Base-by-base conservation (phyloP, 2,113 vertebrate genomes). In the Nycticebus coucang region DNA sequence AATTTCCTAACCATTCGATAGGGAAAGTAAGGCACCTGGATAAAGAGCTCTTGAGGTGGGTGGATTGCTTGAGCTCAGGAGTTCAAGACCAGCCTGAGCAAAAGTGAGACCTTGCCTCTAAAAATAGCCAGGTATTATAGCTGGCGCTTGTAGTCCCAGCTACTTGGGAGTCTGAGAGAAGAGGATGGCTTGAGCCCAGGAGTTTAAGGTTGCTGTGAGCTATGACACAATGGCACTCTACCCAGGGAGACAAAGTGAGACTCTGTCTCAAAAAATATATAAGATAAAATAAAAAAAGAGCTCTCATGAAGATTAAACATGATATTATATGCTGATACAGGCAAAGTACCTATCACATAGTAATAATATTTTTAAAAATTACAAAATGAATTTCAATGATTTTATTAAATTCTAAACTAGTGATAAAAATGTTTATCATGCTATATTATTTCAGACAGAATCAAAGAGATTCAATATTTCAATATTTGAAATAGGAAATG, bases 381-480 rank as follows among this genome's bases (percentile, higher is more conserved):
- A 74, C 41, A 79, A 3, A 64, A 7, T 59, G 24, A 30, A 66
- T 59, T 79, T 74, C n/a, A 57, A 89, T 8, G 12, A 50, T 53
- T 93, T 93, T 93, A 93, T 74, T 75, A 69, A 75, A 55, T 82
- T 87, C 37, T 18, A 94, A 81, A 91, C 69, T 45, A 59, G 2
- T 64, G 59, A 89, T 45, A 89, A 22, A 72, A 45, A 53, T 57
- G 75, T 4, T 35, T 19, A 93, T 69, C 26, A 53, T 13, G 7
- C 21, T 22, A 60, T 91, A 41, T 30, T 94, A 87, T 75, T 75
- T 4, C 33, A 77, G 59, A 77, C 3, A 7, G 8, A 17, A 82
- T 55, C 17, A 87, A 87, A 94, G 22, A 55, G 28, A 55, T 55
- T 30, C n/a, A 77, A 30, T 55, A 87, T 64, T 55, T 30, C n/a